phyloP scores from a whole-genome alignment of 2,888 invertebrate species.

The Apodemia mormo region DNA sequence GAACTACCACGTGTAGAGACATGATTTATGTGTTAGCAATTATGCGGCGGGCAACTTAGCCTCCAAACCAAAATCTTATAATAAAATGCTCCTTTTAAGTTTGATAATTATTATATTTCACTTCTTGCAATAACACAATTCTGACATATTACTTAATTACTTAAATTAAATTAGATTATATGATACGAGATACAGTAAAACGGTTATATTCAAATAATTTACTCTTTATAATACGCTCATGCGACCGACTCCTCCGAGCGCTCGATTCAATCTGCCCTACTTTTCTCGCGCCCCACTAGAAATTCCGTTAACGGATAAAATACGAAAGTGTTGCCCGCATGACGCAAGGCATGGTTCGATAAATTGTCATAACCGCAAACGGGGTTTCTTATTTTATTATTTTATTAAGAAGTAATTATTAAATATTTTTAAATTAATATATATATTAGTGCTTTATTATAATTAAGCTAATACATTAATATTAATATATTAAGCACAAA shows the following conservation, averaged over 20 bases:
- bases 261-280: not conserved
- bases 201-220: no score
- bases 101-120: no score
- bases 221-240: not conserved
- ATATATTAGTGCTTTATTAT: no score
- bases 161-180: no score
- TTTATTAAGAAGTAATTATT: not conserved
- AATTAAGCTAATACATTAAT: not conserved
- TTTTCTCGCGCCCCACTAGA: not conserved
- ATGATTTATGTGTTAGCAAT: no score
- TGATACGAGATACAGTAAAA: no score
- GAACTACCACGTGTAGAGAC: no score
- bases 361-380: not conserved
- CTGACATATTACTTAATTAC: no score
- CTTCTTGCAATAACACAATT: no score
- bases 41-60: no score
- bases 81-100: no score
- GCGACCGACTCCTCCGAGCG: not conserved
- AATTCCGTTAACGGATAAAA: not conserved
- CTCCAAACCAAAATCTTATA: no score
- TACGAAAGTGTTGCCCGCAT: not conserved
- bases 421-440: not conserved
- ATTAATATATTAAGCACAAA: not conserved
- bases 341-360: not conserved
- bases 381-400: not conserved